Percentiles rank a stretch among this genome's conserved stretches.
These are phyloP conservation scores for Aphrophora alni DNA, from an alignment of 2,888 invertebrate genomes.

Conservation along the genomic window DNA sequence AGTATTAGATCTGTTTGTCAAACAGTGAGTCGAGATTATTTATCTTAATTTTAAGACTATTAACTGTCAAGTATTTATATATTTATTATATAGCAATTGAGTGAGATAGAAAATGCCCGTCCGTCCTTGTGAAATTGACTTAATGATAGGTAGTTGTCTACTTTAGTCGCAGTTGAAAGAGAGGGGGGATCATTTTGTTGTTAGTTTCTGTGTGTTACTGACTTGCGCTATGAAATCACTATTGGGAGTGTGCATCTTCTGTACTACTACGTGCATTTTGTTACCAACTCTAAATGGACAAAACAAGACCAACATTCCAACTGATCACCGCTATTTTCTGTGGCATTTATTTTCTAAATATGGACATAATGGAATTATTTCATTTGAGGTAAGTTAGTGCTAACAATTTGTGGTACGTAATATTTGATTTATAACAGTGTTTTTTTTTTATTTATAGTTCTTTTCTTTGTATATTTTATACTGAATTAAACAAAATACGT, in stretches of 20 bases:
- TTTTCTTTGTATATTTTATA: no score
- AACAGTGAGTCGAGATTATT: no score
- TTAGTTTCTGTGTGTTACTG: neutral
- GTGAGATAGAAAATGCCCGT: no score
- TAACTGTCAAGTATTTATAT: neutral
- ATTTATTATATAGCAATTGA: neutral
- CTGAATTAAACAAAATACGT: no score
- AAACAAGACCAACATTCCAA: neutral
- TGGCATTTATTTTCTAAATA: neutral
- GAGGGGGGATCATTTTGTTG: neutral
- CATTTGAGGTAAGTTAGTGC: neutral
- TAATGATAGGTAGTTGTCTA: neutral
- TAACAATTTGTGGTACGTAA: no score
- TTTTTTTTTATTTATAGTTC: no score
- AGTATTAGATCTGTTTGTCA: neutral
- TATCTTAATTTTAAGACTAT: neutral
- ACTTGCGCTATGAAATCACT: neutral
- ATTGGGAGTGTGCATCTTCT: neutral
- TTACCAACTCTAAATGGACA: neutral
- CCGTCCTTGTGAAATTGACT: neutral
- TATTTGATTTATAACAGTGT: no score
- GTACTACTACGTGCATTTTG: neutral
- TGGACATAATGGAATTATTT: neutral
- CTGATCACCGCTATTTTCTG: neutral
- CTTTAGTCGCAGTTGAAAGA: neutral